Evolutionary conservation across 1,140 invertebrate genomes (phyloP), one percentile per base, ranked within the genome.

Genomic region (Temnothorax curvispinosus): DNA sequence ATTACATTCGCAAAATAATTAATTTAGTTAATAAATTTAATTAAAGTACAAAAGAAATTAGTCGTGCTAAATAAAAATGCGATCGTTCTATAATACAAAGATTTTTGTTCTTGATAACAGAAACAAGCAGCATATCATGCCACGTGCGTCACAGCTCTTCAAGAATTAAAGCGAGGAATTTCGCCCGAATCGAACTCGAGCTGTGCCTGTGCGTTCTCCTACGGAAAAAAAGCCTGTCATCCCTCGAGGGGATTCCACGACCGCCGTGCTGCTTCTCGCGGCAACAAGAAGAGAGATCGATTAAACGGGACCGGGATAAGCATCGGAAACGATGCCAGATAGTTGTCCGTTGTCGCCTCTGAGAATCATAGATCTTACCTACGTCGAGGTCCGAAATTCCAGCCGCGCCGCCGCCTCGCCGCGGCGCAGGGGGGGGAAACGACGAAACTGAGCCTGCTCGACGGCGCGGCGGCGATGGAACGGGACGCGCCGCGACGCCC

Each of bases 391-490:
- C 56, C 56, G 38, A 54, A 82, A 82, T 86, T 58, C 76, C 75
- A 80, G 27, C 50, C 44, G 64, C 41, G 3, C 4, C 4, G 38
- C 38, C 38, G 38, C 38, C 38, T 4, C 3, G 76, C 5, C 13
- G 21, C 32, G 13, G 41, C 7, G 62, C 9, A 13, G 32, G 11
- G 32, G 76, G 32, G 76, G 50, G 32, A 1, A 1, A 50, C 47
- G 44, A 86, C 65, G 52, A 69, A 71, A 81, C 69, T 32, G 54
- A 56, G 60, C 38, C 71, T 54, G n/a, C 47, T 38, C 56, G 67
- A 18, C 38, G 32, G 38, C 65, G 96, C 96, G 56, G 27, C 69
- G 60, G 38, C 54, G 60, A 32, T 32, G 65, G 13, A 47, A 85
- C 60, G 82, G 21, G 82, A 38, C 84, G 82, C 89, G 86, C 77